Evolutionary conservation across 2,888 invertebrate species (phyloP), one percentile per base, ranked within the genome.

Genomic region (Agapostemon virescens): DNA sequence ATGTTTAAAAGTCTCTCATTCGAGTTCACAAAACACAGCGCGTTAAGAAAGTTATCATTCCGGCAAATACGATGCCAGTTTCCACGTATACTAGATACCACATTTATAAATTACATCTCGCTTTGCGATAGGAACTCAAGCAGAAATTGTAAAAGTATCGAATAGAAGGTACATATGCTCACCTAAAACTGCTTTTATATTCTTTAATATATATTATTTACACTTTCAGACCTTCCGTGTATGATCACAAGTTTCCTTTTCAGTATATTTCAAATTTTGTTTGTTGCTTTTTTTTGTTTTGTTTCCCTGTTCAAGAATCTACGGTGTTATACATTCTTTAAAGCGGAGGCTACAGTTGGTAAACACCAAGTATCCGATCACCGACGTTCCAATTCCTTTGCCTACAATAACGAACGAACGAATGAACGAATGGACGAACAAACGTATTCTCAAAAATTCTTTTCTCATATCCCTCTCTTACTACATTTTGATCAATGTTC

Each of bases 1-100:
- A 72, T 36, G 36, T 78, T n/a, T 49, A 55, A 33, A 66, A 78
- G 20, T 81, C 69, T 77, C 69, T 78, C 75, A 71, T 58, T 71
- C 74, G 71, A 79, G 58, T 81, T 77, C 80, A 76, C 69, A 69
- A 82, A 85, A 83, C 82, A 83, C 81, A 80, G 80, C 71, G 74
- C 79, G 52, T 77, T 72, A 81, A 78, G 76, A 85, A 83, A 81
- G 68, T 64, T 85, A 79, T 83, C 75, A n/a, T 84, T 84, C 61
- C 77, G 69, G 81, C 71, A 81, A 84, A 79, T 77, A 76, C 79
- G 42, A 72, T 74, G 82, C 74, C 69, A 73, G 85, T 87, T 86
- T 86, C 87, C 87, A 83, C 85, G 81, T 81, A 71, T 82, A 86
- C 86, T 87, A 87, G 73, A 87, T 85, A 87, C 77, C 81, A 85